Base-by-base conservation (phyloP, 2,113 vertebrate species). In the Actinemys pallida region DNA sequence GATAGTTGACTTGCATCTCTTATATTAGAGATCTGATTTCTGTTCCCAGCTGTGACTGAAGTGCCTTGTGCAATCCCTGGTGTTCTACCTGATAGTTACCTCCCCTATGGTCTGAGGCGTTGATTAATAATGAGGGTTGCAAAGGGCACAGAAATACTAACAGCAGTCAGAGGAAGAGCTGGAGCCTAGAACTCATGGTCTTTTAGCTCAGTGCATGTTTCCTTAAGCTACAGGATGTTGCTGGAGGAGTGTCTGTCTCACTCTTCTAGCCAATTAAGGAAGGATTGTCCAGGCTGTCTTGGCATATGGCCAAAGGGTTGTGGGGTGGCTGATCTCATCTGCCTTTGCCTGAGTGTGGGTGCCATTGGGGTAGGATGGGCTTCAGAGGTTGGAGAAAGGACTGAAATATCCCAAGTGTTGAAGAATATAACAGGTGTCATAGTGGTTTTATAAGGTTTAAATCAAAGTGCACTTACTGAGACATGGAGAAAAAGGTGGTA, bases 401-500 rank as follows among this genome's bases (percentile, higher is more conserved):
- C 0, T 14, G 62, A 65, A 54, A 6, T 24, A 4, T 81, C 82
- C 78, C 56, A 25, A 1, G 12, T 9, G 57, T 39, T 10, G 1
- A 25, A 79, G 56, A 88, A 25, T 35, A 0, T 1, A 5, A 11
- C 42, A 29, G 31, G 5, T 19, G 24, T 0, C 0, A 20, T 22
- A 2, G 0, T 10, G 81, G 1, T 53, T 86, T 75, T 86, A 12
- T 65, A 11, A 0, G 0, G 0, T n/a, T 86, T 72, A 57, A 1
- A 19, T 65, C 62, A 65, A 31, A 31, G 14, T 16, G 35, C 65
- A 19, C 65, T 69, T 19, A n/a, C 16, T 69, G 65, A 8, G 39
- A 9, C 9, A 10, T 72, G n/a, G 19, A 72, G 65, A 72, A 16
- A 57, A 62, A 35, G 29, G 6, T 62, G 59, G 29, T 62, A 62